A percentile compares a stretch with the other conserved stretches of the same genome.
Evolutionary conservation across 2,113 vertebrate genomes (phyloP).

Genomic region (Corythornis vintsioides): DNA sequence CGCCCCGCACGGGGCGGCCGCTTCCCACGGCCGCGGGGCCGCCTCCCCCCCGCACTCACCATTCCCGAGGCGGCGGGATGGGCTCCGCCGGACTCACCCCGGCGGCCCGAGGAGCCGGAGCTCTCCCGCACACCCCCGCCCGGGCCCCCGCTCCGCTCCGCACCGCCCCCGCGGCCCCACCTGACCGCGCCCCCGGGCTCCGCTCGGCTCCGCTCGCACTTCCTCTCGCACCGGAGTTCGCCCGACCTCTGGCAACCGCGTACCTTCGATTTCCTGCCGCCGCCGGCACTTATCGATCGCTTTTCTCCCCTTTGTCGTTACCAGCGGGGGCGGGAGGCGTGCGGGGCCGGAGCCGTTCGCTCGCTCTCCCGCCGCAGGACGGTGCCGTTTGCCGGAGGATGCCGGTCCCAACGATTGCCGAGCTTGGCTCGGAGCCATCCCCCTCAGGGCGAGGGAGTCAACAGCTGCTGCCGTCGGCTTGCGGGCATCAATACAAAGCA

Average conservation of each 20-base stretch:
- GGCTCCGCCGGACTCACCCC: neutral
- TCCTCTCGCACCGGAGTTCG: neutral
- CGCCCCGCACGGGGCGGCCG: neutral
- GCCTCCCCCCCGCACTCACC: neutral
- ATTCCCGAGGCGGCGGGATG: neutral
- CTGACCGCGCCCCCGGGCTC: neutral
- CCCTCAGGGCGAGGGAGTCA: neutral
- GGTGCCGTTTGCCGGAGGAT: neutral
- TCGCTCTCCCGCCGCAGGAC: neutral
- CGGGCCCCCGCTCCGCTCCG: neutral
- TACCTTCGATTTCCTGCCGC: constrained; percentile 30
- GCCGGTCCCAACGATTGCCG: neutral
- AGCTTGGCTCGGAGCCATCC: neutral
- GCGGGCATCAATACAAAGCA: neutral
- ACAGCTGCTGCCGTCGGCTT: constrained; percentile 16
- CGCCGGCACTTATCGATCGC: neutral
- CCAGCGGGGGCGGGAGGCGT: neutral
- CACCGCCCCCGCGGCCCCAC: constrained; percentile 20
- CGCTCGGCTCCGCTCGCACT: neutral
- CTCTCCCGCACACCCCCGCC: constrained; percentile 65
- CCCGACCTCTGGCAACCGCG: neutral
- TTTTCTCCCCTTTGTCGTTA: neutral
- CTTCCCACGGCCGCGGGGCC: neutral
- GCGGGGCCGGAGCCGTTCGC: neutral
- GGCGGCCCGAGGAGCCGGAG: constrained; percentile 72